Percentiles rank a stretch among this genome's conserved stretches.
Evolutionary conservation across 1,140 invertebrate species (phyloP).

Genomic region (Drosophila ficusphila): DNA sequence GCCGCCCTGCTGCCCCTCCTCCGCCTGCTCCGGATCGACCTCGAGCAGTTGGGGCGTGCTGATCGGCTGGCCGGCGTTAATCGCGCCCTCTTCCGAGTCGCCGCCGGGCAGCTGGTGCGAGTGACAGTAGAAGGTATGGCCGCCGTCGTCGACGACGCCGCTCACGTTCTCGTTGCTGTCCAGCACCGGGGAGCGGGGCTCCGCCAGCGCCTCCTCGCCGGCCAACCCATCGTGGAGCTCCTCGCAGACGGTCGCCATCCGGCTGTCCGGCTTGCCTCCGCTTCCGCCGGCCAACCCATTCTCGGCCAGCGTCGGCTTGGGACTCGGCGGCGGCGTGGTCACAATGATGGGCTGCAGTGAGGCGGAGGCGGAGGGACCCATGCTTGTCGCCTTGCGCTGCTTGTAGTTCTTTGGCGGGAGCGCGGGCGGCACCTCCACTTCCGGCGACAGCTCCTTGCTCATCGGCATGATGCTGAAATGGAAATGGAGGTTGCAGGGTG

Average conservation of each 20-base stretch:
- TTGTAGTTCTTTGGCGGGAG: constrained; percentile 89
- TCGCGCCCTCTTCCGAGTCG: neutral
- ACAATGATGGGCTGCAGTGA: constrained; percentile 49
- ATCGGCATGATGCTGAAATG: constrained; percentile 60
- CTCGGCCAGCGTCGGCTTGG: constrained; percentile 64
- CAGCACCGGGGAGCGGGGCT: neutral
- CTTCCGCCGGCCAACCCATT: constrained; percentile 31
- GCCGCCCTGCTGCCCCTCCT: neutral
- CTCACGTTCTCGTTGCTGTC: constrained; percentile 60
- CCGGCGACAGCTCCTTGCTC: constrained; percentile 73
- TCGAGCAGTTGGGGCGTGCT: constrained; percentile 51
- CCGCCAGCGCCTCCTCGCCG: constrained; percentile 15
- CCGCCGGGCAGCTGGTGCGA: constrained; percentile 67
- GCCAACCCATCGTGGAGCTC: constrained; percentile 52
- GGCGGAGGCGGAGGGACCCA: constrained; percentile 1
- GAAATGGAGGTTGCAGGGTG: no score
- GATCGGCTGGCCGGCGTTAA: constrained; percentile 23
- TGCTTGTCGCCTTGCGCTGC: constrained; percentile 54
- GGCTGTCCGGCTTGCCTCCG: constrained; percentile 40
- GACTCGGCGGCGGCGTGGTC: constrained; percentile 78
- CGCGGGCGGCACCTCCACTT: constrained; percentile 88
- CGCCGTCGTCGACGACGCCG: constrained; percentile 14
- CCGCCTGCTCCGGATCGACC: constrained; percentile 7
- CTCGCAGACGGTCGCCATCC: constrained; percentile 76
- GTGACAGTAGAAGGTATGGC: constrained; percentile 56